Base-by-base conservation (phyloP, 2,113 vertebrate genomes). In the Mormoops blainvillei region DNA sequence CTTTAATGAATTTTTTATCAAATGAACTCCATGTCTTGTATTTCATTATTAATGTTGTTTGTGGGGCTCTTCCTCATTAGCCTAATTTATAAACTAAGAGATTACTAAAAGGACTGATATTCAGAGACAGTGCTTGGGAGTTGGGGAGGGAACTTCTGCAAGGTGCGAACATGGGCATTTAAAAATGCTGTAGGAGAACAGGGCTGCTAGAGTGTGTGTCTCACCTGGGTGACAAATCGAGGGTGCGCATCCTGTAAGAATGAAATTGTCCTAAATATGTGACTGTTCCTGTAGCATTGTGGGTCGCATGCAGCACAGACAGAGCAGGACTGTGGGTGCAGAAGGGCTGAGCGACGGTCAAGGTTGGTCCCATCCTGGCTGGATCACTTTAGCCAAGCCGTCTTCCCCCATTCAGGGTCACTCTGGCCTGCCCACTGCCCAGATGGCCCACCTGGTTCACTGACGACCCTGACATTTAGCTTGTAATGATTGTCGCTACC, bases 1-100 rank as follows among this genome's bases (percentile, higher is more conserved):
- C 97, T 97, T 97, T 97, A 97, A 97, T 97, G 95, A 98, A 97
- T 97, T 97, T 97, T 97, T 98, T 96, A 97, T 97, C 96, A 97
- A 96, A 96, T 61, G 92, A 97, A 86, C 65, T 85, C 24, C 38
- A 15, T 95, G 84, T 82, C 96, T 97, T 97, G 11, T 97, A n/a
- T 97, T 97, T 96, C 78, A 97, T 98, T 97, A 98, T 98, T 98
- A 74, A 97, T 97, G 81, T 85, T 97, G 86, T 97, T 96, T 97
- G 54, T 61, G 94, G 96, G 83, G 38, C 70, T 73, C 28, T 74
- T 92, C 67, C 63, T 89, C 48, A 88, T 97, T 96, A 95, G 86
- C 89, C 95, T 97, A 97, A 91, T 94, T 96, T 87, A 94, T 94
- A 90, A 92, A 85, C 33, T 36, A 48, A 87, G 54, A 87, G 63